A percentile compares a stretch with the other conserved stretches of the same genome.
Conservation (phyloP, 1,140 invertebrate genomes). For the Leptinotarsa undecemlineata region DNA sequence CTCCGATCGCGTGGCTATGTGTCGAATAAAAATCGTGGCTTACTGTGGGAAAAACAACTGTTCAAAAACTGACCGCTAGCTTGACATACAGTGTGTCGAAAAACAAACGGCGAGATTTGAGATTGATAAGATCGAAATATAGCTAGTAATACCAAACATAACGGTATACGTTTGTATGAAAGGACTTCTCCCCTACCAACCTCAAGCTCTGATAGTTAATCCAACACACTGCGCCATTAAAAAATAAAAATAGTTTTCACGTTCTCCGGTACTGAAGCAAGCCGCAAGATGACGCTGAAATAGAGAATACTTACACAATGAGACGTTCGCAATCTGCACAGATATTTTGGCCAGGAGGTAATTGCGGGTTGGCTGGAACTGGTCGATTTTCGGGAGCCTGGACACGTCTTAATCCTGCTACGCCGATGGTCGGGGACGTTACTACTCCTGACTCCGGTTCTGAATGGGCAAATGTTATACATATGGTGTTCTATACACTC, state of each 20-base stretch:
- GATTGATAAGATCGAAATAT: too few species aligned
- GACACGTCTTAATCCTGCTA: slow-evolving; percentile 66
- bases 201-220: background rate
- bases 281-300: background rate
- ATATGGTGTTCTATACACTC: background rate
- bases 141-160: too few species aligned
- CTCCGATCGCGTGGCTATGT: slow-evolving; percentile 66
- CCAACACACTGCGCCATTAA: background rate
- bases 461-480: slow-evolving; percentile 16
- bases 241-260: background rate
- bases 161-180: too few species aligned
- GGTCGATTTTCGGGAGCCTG: slow-evolving; percentile 66
- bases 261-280: background rate
- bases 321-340: slow-evolving; percentile 91
- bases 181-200: background rate
- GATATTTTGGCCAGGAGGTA: slow-evolving; percentile 85
- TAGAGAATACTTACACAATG: slow-evolving; percentile 81
- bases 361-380: slow-evolving; percentile 63
- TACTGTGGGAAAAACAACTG: slow-evolving; percentile 37
- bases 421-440: slow-evolving; percentile 50
- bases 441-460: slow-evolving; percentile 56
- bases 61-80: background rate
- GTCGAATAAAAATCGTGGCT: slow-evolving; percentile 65
- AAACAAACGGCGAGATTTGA: too few species aligned
- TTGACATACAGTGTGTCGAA: background rate